Evolutionary conservation across 2,888 invertebrate species (phyloP), one percentile per base, ranked within the genome.

Genomic region (Oligia fasciuncula): DNA sequence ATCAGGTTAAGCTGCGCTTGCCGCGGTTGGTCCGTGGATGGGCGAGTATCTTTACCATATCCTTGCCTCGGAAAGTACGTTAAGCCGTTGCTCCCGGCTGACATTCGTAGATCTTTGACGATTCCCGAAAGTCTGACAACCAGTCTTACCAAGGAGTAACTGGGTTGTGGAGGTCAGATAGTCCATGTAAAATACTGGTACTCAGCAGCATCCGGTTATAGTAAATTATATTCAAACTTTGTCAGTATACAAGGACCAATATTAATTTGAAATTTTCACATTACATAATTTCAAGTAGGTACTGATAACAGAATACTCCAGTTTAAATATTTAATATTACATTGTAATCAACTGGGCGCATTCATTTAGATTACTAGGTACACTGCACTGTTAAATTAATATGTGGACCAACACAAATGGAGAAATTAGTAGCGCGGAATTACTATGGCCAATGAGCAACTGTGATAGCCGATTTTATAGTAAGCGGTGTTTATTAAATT

Each of bases 381-480:
- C 46, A 46, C n/a, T 29, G 60, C 46, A 46, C 29, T 29, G 60
- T 23, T 65, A 54, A 66, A 76, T 77, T 73, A 80, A 71, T 74
- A 65, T 67, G 46, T 67, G 63, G 2, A 74, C 46, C 51, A 66
- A 76, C 29, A 75, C 63, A 54, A 76, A 73, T 76, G 23, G 63
- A 57, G 43, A 73, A 69, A 72, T 81, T 79, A 77, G 35, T 63
- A 67, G 63, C 5, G 43, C 17, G 40, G 23, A 74, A 80, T 80
- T 57, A 69, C 60, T 62, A 63, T 35, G 40, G 40, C 17, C 66
- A 84, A 85, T 87, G 76, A 80, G 63, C 57, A 43, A 60, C 29
- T 54, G 68, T 54, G 68, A 74, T 65, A 69, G 6, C 14, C 13
- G 54, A 29, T 78, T 69, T 72, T 63, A 79, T 76, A 62, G 43